phyloP scores from a whole-genome alignment of 2,888 invertebrate genomes.

The Luffia ferchaultella region DNA sequence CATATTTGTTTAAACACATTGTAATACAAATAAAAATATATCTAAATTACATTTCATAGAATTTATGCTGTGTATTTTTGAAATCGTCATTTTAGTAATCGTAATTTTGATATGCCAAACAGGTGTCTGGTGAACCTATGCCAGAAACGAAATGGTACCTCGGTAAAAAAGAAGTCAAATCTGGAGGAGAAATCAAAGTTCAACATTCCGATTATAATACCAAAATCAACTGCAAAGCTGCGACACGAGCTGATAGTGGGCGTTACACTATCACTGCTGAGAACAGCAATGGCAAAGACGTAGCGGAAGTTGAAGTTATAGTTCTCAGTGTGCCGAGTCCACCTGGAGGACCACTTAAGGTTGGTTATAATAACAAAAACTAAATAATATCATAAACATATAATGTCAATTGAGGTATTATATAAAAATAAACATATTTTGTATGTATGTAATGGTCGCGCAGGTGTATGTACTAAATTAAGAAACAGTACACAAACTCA shows the following conservation, averaged over 20 bases:
- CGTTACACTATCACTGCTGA: conserved; percentile 91
- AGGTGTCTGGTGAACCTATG: conserved; percentile 87
- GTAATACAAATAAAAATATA: too few relatives aligned
- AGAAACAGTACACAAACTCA: too few relatives aligned
- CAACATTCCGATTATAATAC: conserved; percentile 87
- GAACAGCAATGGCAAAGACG: conserved; percentile 93
- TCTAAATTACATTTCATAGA: too few relatives aligned
- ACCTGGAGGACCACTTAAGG: conserved; percentile 91
- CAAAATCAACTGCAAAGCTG: conserved; percentile 79
- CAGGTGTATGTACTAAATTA: too few relatives aligned
- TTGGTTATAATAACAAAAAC: too few relatives aligned
- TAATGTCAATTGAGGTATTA: neutral
- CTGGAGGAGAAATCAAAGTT: conserved; percentile 79
- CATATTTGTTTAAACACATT: too few relatives aligned
- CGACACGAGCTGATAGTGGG: conserved; percentile 88
- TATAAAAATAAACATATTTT: neutral
- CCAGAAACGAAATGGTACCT: conserved; percentile 93
- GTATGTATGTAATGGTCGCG: neutral
- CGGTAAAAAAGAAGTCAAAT: conserved; percentile 79
- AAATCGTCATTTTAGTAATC: too few relatives aligned
- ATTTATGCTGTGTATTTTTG: too few relatives aligned
- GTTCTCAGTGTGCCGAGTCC: conserved; percentile 89
- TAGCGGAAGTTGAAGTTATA: conserved; percentile 90
- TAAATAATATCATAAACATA: neutral
- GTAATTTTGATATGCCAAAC: conserved; percentile 4